Percentiles rank a stretch among this genome's conserved stretches.
Conservation (phyloP, 2,113 vertebrate species). For the Prochilodus magdalenae region DNA sequence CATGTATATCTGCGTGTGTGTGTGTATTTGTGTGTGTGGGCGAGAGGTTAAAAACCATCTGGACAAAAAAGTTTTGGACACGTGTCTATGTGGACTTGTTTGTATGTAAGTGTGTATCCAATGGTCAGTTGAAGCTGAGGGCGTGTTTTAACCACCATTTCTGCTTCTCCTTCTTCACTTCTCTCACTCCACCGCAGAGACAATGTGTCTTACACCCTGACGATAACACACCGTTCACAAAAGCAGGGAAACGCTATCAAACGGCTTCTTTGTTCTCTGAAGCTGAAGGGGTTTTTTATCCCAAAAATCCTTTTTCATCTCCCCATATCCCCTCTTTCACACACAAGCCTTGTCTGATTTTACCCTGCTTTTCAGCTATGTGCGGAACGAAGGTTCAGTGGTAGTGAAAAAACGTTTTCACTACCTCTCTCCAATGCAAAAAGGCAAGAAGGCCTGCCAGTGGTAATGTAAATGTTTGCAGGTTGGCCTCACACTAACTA, state of each 20-base stretch:
- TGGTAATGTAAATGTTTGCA: neutral
- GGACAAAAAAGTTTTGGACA: slow-evolving; percentile 37
- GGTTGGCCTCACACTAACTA: too few species aligned
- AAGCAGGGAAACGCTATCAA: slow-evolving; percentile 21
- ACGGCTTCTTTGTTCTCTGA: slow-evolving; percentile 36
- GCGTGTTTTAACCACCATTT: slow-evolving; percentile 44
- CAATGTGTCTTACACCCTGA: slow-evolving; percentile 18
- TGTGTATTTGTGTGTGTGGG: slow-evolving; percentile 17
- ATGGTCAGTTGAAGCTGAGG: slow-evolving; percentile 13
- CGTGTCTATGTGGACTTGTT: slow-evolving; percentile 1
- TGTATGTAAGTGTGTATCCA: neutral
- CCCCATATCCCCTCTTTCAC: slow-evolving; percentile 9
- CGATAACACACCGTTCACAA: slow-evolving; percentile 28
- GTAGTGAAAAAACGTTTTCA: neutral
- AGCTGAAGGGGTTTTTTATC: slow-evolving; percentile 28
- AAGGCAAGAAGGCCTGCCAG: neutral
- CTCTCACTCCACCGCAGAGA: slow-evolving; percentile 19
- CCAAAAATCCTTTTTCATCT: slow-evolving; percentile 25
- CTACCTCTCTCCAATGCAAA: neutral
- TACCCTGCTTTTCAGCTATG: neutral
- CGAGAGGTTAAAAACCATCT: slow-evolving; percentile 43
- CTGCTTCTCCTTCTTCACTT: slow-evolving; percentile 59
- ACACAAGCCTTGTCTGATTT: slow-evolving; percentile 35
- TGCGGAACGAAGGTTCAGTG: slow-evolving; percentile 25
- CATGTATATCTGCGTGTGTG: slow-evolving; percentile 13